These are phyloP conservation scores for Ranitomeya imitator DNA, from an alignment of 2,113 vertebrate species.

Conservation along the genomic window DNA sequence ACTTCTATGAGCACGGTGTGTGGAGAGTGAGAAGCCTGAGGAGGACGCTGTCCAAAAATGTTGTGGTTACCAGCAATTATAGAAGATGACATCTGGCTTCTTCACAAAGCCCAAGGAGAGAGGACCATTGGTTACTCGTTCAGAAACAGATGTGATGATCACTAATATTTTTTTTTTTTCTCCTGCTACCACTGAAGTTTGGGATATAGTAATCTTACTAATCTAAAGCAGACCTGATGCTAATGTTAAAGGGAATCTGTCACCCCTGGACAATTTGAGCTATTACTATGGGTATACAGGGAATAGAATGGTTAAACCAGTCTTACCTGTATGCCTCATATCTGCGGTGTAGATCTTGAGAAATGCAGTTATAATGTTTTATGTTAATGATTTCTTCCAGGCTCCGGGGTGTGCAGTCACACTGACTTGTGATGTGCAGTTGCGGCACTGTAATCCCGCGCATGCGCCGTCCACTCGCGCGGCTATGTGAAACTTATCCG, in stretches of 20 bases:
- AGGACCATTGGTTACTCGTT: constrained; percentile 20
- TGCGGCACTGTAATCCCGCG: too few species aligned
- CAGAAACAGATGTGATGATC: neutral
- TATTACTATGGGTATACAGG: too few species aligned
- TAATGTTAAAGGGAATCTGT: neutral
- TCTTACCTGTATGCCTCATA: too few species aligned
- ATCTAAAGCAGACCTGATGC: neutral
- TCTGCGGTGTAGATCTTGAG: too few species aligned
- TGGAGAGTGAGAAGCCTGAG: neutral
- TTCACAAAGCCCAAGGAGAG: constrained; percentile 27
- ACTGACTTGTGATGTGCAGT: too few species aligned
- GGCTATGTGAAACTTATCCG: too few species aligned
- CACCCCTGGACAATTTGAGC: too few species aligned
- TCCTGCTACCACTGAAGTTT: neutral
- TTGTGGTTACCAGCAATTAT: constrained; percentile 61
- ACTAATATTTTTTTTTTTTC: neutral
- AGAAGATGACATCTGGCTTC: constrained; percentile 62
- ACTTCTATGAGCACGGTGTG: constrained; percentile 36
- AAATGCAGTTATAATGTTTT: too few species aligned
- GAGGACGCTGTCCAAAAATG: constrained; percentile 46
- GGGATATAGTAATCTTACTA: neutral
- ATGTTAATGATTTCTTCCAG: too few species aligned
- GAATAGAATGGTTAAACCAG: too few species aligned
- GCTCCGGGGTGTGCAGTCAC: too few species aligned
- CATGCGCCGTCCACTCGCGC: too few species aligned